Base-by-base conservation (phyloP, 2,888 invertebrate genomes). In the Congeria kusceri region DNA sequence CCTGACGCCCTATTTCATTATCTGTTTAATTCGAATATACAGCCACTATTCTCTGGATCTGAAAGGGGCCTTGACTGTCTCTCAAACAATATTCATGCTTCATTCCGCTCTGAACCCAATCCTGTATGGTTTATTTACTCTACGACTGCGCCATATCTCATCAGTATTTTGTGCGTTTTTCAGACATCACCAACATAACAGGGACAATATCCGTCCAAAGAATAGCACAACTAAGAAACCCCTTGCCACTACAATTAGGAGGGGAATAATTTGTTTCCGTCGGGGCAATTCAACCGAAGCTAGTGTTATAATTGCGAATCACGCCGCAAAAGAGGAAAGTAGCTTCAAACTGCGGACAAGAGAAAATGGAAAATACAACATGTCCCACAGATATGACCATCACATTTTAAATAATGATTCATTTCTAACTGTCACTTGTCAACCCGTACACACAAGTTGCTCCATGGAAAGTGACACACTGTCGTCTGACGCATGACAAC, bases 1-100 rank as follows among this genome's bases (percentile, higher is more conserved):
- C 80, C 92, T 93, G 89, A 93, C 92, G n/a, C 94, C 94, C 0
- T 94, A 94, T 81, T 94, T 94, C 77, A 90, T 93, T n/a, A 90
- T 94, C 20, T 92, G 92, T 46, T 86, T 94, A 39, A 86, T 94
- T 28, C 85, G 93, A 53, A 93, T 94, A 23, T 94, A 92, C 87
- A 90, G 90, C 58, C 86, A 92, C 77, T 92, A 92, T 74, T 69
- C 80, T 13, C 74, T 92, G 32, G 80, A 88, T 69, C 75, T 92
- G 23, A 83, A 80, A 32, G 68, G 77, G 5, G 86, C 87, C 11
- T 81, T 89, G 66, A 83, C 88, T 0, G 81, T 91, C 7, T 88
- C 92, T 3, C 91, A 92, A 82, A 89, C 89, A 47, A 88, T 93
- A 72, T 90, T 91, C 27, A 88, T 92, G 88, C 86, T 91, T 32